phyloP scores from a whole-genome alignment of 2,797 vertebrate species.

The Manis pentadactyla region DNA sequence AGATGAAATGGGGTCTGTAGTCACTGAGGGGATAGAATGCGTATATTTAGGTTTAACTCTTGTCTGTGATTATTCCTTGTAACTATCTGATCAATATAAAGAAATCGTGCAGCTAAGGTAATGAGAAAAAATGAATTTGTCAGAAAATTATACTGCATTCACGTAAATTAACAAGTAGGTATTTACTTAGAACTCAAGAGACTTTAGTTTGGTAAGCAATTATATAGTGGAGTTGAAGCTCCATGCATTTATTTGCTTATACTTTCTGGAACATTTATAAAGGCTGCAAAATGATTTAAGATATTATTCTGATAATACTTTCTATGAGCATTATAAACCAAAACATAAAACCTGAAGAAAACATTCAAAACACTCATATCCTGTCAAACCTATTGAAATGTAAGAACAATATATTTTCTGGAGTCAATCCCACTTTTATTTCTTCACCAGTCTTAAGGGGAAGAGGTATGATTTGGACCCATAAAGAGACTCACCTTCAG shows the following conservation, averaged over 20 bases:
- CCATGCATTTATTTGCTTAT: constrained; percentile 2
- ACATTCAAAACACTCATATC: background rate
- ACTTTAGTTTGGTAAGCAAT: background rate
- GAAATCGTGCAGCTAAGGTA: background rate
- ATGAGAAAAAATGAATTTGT: constrained; percentile 4
- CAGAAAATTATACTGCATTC: background rate
- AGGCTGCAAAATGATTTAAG: background rate
- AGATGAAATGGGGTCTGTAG: background rate
- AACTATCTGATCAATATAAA: background rate
- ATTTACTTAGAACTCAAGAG: background rate
- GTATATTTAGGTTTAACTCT: background rate
- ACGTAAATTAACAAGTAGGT: constrained; percentile 9
- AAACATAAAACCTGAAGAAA: background rate
- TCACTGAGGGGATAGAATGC: background rate
- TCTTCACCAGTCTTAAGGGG: too few species aligned
- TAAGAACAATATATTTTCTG: background rate
- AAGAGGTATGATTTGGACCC: background rate
- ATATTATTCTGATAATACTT: background rate
- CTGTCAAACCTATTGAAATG: background rate
- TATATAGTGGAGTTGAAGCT: background rate
- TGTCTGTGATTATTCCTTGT: background rate
- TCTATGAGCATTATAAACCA: background rate
- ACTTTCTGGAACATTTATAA: constrained; percentile 18
- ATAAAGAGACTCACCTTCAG: background rate
- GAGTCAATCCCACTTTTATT: background rate